Evolutionary conservation across 1,140 invertebrate species (phyloP).

Genomic region (Lordiphosa mommai): DNA sequence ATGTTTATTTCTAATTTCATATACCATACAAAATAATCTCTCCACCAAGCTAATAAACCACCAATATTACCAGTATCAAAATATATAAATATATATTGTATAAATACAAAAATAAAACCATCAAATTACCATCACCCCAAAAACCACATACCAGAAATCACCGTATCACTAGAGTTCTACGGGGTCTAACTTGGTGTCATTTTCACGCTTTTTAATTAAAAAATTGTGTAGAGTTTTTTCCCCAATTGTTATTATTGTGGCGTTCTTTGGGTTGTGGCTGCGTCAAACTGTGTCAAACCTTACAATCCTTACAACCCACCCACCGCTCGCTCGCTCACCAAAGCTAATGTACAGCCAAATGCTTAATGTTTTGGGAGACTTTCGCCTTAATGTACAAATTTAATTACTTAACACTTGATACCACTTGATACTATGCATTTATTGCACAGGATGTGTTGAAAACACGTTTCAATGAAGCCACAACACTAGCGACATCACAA

Average conservation of each 20-base stretch:
- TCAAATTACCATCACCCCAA: slow-evolving; percentile 49
- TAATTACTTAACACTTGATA: slow-evolving; percentile 12
- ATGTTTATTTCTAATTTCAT: slow-evolving; percentile 27
- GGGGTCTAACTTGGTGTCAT: slow-evolving; percentile 75
- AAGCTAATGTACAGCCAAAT: slow-evolving; percentile 30
- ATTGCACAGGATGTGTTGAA: slow-evolving; percentile 63
- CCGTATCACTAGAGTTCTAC: slow-evolving; percentile 74
- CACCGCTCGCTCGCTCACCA: slow-evolving; percentile 40
- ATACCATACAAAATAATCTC: slow-evolving; percentile 39
- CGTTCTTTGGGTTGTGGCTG: slow-evolving; percentile 60
- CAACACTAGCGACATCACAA: slow-evolving; percentile 28
- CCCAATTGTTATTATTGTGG: slow-evolving; percentile 48
- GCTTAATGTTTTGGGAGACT: slow-evolving; percentile 34
- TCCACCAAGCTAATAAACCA: slow-evolving; percentile 63
- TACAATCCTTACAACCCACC: slow-evolving; percentile 34
- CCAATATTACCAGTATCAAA: slow-evolving; percentile 23
- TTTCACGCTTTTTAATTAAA: slow-evolving; percentile 60
- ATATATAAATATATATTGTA: slow-evolving; percentile 5
- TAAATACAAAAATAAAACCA: slow-evolving; percentile 24
- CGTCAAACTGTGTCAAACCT: slow-evolving; percentile 42
- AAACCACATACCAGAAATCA: slow-evolving; percentile 50
- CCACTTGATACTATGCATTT: slow-evolving; percentile 30
- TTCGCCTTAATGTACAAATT: slow-evolving; percentile 30
- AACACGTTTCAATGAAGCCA: slow-evolving; percentile 55
- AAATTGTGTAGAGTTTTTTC: slow-evolving; percentile 33